Evolutionary conservation across 2,888 invertebrate species (phyloP).

Genomic region (Chaetogeoica ovagalla): DNA sequence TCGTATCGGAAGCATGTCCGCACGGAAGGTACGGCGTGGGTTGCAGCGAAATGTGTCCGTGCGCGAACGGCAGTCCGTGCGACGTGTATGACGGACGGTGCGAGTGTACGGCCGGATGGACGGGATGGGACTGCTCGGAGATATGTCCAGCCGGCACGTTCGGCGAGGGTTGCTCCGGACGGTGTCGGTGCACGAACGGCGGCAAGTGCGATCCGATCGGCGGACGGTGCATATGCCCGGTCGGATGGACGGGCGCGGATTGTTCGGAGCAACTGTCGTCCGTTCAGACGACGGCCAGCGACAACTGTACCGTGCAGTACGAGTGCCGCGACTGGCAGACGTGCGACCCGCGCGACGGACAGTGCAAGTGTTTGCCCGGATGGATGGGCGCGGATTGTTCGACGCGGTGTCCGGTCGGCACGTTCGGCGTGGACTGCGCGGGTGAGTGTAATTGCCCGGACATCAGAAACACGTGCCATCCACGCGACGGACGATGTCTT

Average conservation of each 20-base stretch:
- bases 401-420: slow-evolving; percentile 74
- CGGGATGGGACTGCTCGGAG: slow-evolving; percentile 63
- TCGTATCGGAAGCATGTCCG: slow-evolving; percentile 65
- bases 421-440: slow-evolving; percentile 81
- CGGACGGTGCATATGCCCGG: no score
- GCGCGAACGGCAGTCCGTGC: slow-evolving; percentile 82
- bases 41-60: slow-evolving; percentile 77
- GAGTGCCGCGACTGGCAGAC: slow-evolving; percentile 80
- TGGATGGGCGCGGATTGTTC: slow-evolving; percentile 74
- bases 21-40: slow-evolving; percentile 78
- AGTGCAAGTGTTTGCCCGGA: slow-evolving; percentile 78
- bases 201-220: no score
- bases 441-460: slow-evolving; percentile 72
- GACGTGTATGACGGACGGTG: slow-evolving; percentile 85
- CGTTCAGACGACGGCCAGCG: not conserved
- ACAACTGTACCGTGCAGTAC: slow-evolving; percentile 81
- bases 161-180: no score
- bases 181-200: no score
- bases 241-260: no score
- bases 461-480: slow-evolving; percentile 85
- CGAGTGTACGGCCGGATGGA: slow-evolving; percentile 75
- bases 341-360: slow-evolving; percentile 83
- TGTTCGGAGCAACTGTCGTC: no score
- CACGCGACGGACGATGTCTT: slow-evolving; percentile 76
- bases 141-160: slow-evolving; percentile 65